These are phyloP conservation scores for Tyto alba DNA, from an alignment of 2,113 vertebrate species.

Conservation along the genomic window DNA sequence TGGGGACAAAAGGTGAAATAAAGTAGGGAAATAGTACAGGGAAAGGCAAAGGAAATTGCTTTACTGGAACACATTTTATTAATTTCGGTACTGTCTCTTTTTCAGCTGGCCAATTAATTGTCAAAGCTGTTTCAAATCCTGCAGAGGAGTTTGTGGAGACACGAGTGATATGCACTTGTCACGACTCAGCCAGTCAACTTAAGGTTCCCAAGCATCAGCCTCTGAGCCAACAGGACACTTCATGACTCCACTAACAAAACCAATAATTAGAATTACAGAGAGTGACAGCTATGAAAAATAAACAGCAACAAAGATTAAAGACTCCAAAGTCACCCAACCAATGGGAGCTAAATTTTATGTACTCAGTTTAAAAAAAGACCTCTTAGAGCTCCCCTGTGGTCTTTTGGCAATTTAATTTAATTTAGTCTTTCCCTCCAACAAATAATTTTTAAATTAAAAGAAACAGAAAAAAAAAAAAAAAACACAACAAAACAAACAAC, in stretches of 20 bases:
- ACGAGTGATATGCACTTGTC: conserved; percentile 7
- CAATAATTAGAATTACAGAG: conserved; percentile 47
- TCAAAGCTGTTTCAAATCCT: conserved; percentile 35
- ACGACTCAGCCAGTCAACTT: neutral
- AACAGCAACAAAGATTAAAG: conserved; percentile 57
- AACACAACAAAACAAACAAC: neutral
- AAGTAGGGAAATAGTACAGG: conserved; percentile 3
- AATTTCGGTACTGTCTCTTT: conserved; percentile 55
- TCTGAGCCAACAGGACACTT: conserved; percentile 17
- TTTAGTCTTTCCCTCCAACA: conserved; percentile 43
- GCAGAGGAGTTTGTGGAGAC: conserved; percentile 3
- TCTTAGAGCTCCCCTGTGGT: conserved; percentile 26
- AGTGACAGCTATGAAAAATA: conserved; percentile 60
- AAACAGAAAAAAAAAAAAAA: neutral
- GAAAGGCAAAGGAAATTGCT: conserved; percentile 62
- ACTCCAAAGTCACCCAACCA: neutral
- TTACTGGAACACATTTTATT: conserved; percentile 58
- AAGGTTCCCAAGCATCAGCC: conserved; percentile 20
- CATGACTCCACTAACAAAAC: conserved; percentile 43
- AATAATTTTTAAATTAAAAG: conserved; percentile 60
- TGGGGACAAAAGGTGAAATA: conserved; percentile 51
- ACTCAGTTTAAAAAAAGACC: conserved; percentile 20
- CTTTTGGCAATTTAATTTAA: conserved; percentile 47
- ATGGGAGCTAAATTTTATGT: conserved; percentile 22
- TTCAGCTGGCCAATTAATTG: conserved; percentile 40